Conservation (phyloP, 1,140 invertebrate species). For the Lepeophtheirus salmonis region DNA sequence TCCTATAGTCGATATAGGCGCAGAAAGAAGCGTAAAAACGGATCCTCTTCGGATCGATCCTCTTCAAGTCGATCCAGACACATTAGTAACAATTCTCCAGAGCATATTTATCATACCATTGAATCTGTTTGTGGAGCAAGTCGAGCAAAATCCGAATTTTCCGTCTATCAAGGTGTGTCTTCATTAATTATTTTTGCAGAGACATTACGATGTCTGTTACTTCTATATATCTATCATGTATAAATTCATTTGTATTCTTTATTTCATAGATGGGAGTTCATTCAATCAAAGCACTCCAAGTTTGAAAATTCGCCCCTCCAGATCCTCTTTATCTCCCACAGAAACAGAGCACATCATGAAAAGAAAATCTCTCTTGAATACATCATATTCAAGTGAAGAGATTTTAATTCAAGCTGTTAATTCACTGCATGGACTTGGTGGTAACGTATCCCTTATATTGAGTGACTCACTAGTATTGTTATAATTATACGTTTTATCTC, state of each 20-base stretch:
- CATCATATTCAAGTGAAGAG: constrained; percentile 15
- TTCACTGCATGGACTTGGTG: constrained; percentile 7
- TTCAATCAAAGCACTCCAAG: neutral
- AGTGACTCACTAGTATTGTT: too few relatives aligned
- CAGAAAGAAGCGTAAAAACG: neutral
- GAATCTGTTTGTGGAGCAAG: neutral
- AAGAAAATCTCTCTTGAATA: neutral
- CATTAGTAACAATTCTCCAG: too few relatives aligned
- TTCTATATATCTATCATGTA: neutral
- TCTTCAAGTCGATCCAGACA: too few relatives aligned
- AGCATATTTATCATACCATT: neutral
- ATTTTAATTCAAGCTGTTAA: constrained; percentile 12
- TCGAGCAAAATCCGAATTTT: neutral
- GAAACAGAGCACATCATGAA: neutral
- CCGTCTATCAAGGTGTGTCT: neutral
- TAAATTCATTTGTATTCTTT: neutral
- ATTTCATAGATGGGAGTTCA: neutral
- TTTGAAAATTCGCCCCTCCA: neutral
- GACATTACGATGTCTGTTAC: neutral
- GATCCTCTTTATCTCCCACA: neutral
- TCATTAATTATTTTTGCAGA: too few relatives aligned
- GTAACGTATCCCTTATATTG: too few relatives aligned
- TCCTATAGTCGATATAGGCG: neutral
- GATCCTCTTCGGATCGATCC: too few relatives aligned
- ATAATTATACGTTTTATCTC: too few relatives aligned